Evolutionary conservation across 2,113 vertebrate genomes (phyloP).

Genomic region (Takifugu bimaculatus): DNA sequence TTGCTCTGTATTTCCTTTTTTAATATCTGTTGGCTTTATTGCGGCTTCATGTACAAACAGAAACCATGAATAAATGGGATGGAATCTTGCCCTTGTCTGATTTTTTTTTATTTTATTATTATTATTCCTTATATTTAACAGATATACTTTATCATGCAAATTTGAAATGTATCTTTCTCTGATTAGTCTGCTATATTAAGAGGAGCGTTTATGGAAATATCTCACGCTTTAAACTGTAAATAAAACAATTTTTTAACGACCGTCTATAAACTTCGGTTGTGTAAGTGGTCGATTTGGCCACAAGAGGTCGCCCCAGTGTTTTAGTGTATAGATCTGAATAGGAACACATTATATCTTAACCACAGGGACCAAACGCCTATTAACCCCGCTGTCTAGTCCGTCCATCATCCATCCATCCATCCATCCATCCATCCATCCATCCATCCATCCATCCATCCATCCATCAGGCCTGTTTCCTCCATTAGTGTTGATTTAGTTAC

Average conservation of each 20-base stretch:
- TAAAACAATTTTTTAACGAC: too few species aligned
- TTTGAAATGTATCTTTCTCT: too few species aligned
- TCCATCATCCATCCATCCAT: not conserved
- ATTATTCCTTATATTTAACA: not conserved
- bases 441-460: not conserved
- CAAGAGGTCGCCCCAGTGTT: too few species aligned
- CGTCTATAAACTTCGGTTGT: too few species aligned
- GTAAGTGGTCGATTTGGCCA: too few species aligned
- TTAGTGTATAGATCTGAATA: too few species aligned
- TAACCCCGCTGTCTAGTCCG: not conserved
- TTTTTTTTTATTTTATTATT: not conserved
- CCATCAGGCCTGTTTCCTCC: slow-evolving; percentile 65
- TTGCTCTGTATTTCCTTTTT: slow-evolving; percentile 19
- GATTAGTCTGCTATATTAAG: too few species aligned
- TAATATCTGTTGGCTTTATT: slow-evolving; percentile 44
- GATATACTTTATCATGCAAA: not conserved
- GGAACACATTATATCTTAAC: too few species aligned
- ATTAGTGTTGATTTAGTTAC: slow-evolving; percentile 69
- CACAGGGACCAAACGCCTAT: too few species aligned
- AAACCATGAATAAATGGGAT: slow-evolving; percentile 59
- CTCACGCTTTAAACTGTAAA: too few species aligned
- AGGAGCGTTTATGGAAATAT: too few species aligned
- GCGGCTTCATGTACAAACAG: slow-evolving; percentile 57
- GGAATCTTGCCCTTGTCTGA: slow-evolving; percentile 18
- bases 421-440: not conserved